phyloP scores from a whole-genome alignment of 2,888 invertebrate genomes.

The Escarpia spicata region DNA sequence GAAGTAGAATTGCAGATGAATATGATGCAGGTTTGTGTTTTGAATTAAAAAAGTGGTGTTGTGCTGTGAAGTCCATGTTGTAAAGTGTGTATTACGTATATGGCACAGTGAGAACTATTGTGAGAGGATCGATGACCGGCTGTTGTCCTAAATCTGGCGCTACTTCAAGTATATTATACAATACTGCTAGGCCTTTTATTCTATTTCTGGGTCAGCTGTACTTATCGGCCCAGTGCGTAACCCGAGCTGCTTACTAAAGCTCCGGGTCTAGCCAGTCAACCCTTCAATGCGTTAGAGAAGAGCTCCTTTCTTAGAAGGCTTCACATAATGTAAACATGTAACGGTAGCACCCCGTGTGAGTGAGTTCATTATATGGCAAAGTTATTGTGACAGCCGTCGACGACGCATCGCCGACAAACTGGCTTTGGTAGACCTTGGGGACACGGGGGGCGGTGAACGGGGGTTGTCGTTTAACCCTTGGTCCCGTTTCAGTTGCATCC shows the following conservation, averaged over 20 bases:
- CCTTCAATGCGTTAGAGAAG: not conserved
- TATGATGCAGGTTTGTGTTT: no score
- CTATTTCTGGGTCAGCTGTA: not conserved
- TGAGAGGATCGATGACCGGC: no score
- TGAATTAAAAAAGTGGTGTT: no score
- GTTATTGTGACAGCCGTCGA: not conserved
- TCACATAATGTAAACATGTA: not conserved
- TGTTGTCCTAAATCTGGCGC: no score
- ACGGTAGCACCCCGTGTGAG: not conserved
- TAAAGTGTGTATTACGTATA: no score
- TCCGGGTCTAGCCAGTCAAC: not conserved
- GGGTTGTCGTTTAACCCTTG: not conserved
- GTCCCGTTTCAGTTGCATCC: not conserved
- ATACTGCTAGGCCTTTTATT: not conserved
- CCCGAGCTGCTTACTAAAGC: not conserved
- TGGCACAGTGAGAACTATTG: no score
- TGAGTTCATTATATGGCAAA: not conserved
- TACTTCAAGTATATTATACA: not conserved
- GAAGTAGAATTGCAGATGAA: no score
- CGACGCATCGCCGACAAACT: not conserved
- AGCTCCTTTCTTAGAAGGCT: not conserved
- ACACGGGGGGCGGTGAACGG: not conserved
- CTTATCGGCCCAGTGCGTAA: not conserved
- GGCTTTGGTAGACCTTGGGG: not conserved
- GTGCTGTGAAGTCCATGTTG: no score